Percentiles rank a stretch among this genome's conserved stretches.
phyloP scores from a whole-genome alignment of 2,797 vertebrate genomes.

The Lacerta agilis region DNA sequence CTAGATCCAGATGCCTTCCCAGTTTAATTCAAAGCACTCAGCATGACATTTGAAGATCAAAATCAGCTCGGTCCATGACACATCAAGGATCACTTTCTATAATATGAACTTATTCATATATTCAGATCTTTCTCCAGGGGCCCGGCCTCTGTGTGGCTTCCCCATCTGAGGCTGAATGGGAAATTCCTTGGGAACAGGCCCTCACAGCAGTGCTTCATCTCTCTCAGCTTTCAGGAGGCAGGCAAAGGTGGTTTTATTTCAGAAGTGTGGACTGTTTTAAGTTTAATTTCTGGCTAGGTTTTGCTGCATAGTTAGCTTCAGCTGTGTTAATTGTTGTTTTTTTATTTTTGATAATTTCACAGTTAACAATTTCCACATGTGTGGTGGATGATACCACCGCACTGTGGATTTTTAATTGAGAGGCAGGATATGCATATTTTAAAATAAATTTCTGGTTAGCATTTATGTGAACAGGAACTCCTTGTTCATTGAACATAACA shows the following conservation, averaged over 20 bases:
- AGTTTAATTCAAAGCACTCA: neutral
- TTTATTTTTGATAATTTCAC: neutral
- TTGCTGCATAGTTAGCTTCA: neutral
- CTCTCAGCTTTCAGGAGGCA: neutral
- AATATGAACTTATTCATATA: neutral
- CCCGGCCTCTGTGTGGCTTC: neutral
- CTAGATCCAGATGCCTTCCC: neutral
- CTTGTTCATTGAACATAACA: neutral
- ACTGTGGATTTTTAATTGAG: neutral
- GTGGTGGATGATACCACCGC: neutral
- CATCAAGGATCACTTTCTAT: neutral
- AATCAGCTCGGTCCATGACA: neutral
- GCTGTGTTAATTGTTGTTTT: neutral
- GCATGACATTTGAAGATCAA: neutral
- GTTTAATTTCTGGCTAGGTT: neutral
- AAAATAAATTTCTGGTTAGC: neutral
- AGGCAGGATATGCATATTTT: no score
- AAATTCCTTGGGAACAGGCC: neutral
- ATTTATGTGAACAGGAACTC: neutral
- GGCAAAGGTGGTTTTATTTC: neutral
- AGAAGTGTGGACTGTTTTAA: neutral
- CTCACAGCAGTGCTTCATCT: neutral
- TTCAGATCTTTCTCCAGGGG: neutral
- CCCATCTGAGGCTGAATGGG: neutral
- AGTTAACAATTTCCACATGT: neutral